These are phyloP conservation scores for Conus betulinus DNA, from an alignment of 1,140 invertebrate species.

Conservation along the genomic window DNA sequence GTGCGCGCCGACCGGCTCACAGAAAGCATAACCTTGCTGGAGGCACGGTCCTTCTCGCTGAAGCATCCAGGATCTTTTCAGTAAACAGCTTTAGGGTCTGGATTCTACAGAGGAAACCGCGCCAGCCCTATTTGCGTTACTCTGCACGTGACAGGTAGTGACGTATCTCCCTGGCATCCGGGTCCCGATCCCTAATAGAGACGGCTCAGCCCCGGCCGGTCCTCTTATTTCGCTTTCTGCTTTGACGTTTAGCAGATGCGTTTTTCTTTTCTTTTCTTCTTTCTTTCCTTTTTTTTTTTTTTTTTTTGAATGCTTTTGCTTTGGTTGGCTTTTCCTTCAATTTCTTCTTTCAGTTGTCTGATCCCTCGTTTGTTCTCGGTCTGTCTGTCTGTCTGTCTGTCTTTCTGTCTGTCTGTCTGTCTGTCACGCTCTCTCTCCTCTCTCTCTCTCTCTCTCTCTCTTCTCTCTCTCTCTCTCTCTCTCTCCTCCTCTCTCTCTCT, in stretches of 20 bases:
- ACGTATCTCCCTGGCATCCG: background rate
- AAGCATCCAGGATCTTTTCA: too few relatives aligned
- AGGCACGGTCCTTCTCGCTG: too few relatives aligned
- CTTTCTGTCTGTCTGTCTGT: background rate
- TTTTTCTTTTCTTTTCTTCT: background rate
- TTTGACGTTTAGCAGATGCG: background rate
- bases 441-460: too few relatives aligned
- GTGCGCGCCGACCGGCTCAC: too few relatives aligned
- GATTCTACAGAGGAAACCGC: too few relatives aligned
- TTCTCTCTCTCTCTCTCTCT: conserved; percentile 5
- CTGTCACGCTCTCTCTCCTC: too few relatives aligned
- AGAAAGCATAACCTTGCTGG: too few relatives aligned
- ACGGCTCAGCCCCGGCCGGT: background rate
- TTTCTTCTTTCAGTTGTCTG: too few relatives aligned
- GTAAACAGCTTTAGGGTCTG: too few relatives aligned
- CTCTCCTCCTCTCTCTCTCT: background rate
- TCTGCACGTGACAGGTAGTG: background rate
- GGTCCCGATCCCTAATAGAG: background rate
- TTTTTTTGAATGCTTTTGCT: background rate
- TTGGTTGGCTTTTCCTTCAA: too few relatives aligned
- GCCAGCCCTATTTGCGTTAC: background rate
- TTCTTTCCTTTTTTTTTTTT: background rate
- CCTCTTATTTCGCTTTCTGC: background rate
- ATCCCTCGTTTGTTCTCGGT: background rate
- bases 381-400: background rate